Conservation (phyloP, 2,113 vertebrate genomes). For the Glaucidium brasilianum region DNA sequence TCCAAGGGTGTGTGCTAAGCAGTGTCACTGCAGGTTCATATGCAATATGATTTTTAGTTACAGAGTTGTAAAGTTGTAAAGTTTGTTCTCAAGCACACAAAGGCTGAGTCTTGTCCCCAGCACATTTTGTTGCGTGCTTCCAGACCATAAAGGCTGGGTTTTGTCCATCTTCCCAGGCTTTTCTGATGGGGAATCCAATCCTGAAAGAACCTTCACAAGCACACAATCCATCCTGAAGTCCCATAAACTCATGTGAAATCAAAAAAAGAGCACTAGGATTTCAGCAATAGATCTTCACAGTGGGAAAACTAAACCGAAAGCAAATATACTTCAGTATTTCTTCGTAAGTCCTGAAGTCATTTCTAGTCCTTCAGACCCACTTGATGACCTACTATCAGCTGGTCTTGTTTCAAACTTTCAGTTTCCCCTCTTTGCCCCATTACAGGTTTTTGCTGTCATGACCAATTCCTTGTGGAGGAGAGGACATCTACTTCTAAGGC, state of each 20-base stretch:
- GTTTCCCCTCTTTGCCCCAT: not conserved
- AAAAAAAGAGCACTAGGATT: not conserved
- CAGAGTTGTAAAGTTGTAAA: not conserved
- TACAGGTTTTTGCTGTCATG: not conserved
- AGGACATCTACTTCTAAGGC: not conserved
- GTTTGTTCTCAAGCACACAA: not conserved
- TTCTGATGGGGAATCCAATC: not conserved
- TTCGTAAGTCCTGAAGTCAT: not conserved
- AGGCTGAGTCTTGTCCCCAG: not conserved
- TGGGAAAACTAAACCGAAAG: not conserved
- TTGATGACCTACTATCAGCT: not conserved
- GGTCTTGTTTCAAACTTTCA: not conserved
- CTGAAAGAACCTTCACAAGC: not conserved
- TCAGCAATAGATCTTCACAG: not conserved
- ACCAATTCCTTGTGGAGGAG: not conserved
- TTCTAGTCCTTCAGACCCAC: not conserved
- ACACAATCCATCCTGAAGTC: not conserved
- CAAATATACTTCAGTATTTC: not conserved
- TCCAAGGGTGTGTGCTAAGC: not conserved
- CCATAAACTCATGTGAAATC: not conserved
- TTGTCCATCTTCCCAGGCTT: not conserved
- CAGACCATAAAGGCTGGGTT: not conserved
- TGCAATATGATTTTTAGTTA: not conserved
- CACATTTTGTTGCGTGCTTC: not conserved
- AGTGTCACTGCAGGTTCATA: not conserved